Evolutionary conservation across 2,797 vertebrate species (phyloP).

Genomic region (Lutjanus argentimaculatus): DNA sequence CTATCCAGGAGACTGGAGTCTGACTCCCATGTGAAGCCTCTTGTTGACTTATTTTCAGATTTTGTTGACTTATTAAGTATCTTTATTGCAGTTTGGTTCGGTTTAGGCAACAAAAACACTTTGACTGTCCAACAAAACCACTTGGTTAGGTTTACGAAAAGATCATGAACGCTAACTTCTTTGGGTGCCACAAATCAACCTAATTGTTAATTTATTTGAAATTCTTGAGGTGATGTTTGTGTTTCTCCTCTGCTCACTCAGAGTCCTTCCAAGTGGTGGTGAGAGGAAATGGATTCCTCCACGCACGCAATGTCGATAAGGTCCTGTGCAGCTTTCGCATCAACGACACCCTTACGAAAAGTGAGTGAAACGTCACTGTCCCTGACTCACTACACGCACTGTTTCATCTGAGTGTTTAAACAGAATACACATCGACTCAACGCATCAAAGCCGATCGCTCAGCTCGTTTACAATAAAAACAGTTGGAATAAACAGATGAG

Average conservation of each 20-base stretch:
- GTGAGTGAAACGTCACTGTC: slow-evolving; percentile 85
- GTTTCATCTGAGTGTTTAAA: neutral
- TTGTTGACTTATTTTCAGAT: no score
- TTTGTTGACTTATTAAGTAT: no score
- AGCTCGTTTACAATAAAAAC: slow-evolving; percentile 23
- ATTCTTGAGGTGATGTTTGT: slow-evolving; percentile 15
- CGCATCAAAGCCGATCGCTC: neutral
- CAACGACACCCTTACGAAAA: slow-evolving; percentile 94
- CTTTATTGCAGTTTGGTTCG: no score
- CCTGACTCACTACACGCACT: neutral
- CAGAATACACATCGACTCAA: neutral
- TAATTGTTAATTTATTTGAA: neutral
- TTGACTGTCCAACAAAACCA: no score
- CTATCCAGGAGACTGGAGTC: no score
- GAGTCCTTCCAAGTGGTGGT: slow-evolving; percentile 97
- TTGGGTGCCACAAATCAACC: neutral
- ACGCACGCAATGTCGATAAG: slow-evolving; percentile 92
- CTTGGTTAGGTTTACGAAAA: no score
- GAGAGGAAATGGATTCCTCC: slow-evolving; percentile 96
- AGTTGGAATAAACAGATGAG: slow-evolving; percentile 20
- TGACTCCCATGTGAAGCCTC: no score
- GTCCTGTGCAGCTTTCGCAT: slow-evolving; percentile 98
- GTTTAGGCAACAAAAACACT: no score
- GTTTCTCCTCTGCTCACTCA: slow-evolving; percentile 66
- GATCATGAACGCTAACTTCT: neutral